Percentiles rank a stretch among this genome's conserved stretches.
Conservation (phyloP, 2,113 vertebrate species). For the Copsychus sechellarum region DNA sequence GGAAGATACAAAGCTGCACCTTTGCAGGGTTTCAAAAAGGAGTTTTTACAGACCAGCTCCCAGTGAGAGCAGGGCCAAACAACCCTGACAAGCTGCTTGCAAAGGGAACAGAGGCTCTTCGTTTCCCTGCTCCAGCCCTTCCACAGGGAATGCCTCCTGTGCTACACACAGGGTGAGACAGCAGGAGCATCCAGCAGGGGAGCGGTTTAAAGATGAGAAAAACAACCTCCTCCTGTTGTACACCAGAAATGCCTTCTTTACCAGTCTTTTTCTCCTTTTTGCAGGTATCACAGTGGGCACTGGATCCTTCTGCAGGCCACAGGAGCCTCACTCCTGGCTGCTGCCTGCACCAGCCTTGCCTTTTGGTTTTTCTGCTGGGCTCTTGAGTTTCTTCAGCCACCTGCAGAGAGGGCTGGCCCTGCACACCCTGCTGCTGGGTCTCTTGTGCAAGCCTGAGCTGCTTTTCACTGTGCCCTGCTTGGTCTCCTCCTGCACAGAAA, state of each 20-base stretch:
- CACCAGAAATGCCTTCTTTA: not conserved
- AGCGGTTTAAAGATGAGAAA: not conserved
- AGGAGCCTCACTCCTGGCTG: not conserved
- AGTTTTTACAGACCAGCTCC: not conserved
- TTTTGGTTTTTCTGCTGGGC: not conserved
- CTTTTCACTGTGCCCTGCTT: accelerated
- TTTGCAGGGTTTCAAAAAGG: not conserved
- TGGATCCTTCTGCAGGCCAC: not conserved
- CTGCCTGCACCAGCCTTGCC: not conserved
- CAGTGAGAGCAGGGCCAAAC: not conserved
- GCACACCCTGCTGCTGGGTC: not conserved
- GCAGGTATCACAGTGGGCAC: accelerated
- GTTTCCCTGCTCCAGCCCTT: not conserved
- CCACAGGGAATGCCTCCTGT: not conserved
- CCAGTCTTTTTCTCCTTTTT: not conserved
- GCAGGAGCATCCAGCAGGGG: not conserved
- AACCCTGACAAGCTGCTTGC: not conserved
- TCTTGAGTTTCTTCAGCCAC: slow-evolving; percentile 11
- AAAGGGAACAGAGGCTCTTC: not conserved
- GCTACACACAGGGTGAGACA: not conserved
- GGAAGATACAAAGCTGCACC: not conserved
- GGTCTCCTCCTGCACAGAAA: not conserved
- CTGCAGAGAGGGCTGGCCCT: slow-evolving; percentile 24
- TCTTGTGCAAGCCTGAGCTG: accelerated
- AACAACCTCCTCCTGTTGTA: accelerated